Base-by-base conservation (phyloP, 2,113 vertebrate genomes). In the Mugil cephalus region DNA sequence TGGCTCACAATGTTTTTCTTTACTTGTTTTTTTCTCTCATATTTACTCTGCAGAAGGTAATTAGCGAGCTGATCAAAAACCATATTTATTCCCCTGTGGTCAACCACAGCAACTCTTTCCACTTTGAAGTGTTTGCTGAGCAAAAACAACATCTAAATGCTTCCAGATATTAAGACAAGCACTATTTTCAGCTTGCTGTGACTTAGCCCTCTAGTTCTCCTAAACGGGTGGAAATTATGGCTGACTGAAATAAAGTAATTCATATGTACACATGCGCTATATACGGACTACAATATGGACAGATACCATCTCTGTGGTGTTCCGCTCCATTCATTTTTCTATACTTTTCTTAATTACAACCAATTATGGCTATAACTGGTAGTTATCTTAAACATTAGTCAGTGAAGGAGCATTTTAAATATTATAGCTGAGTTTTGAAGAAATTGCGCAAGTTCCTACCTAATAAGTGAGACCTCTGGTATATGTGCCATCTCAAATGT, bases 11-110 rank as follows among this genome's bases (percentile, higher is more conserved):
- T 87, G 54, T 78, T 69, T 74, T 64, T 76, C 34, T 40, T 14
- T 35, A 19, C 4, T 47, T 58, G 89, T 87, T 85, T 54, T 92
- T 89, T 83, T 60, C 42, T 53, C 63, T 91, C 93, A 77, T 94
- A 93, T 95, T 96, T 95, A 94, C 94, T 93, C 94, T 93, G 71
- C 76, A 90, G 92, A 91, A 91, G 94, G 88, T 92, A 93, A 93
- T 94, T 95, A 93, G 92, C 89, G 94, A 94, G 95, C 94, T 94
- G 94, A 96, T 96, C 94, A 94, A 92, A 96, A 93, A 95, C 91
- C 74, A 0, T 95, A 95, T 96, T 95, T 95, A 88, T 92, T 94
- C 93, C 94, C 91, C 83, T 93, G 92, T 63, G 95, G 95, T 95
- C 93, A 91, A 94, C 92, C 92, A 91, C 89, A 93, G 93, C 92